A percentile compares a stretch with the other conserved stretches of the same genome.
Evolutionary conservation across 2,888 invertebrate species (phyloP).

Genomic region (Pocota personata): DNA sequence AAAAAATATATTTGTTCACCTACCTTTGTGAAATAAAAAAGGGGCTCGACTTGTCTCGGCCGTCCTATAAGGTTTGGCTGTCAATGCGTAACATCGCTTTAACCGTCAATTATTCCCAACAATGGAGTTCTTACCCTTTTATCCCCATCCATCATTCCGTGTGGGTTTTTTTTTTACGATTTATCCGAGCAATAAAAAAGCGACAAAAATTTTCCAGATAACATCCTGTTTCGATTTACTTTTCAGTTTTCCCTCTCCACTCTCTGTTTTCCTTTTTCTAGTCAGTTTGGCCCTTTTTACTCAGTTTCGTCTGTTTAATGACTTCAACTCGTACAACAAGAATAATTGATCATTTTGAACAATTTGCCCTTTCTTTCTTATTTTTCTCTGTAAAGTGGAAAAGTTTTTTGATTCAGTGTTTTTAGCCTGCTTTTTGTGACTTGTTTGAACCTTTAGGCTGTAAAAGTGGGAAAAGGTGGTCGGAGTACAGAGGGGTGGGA

Average conservation of each 20-base stretch:
- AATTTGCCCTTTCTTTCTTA: slow-evolving; percentile 1
- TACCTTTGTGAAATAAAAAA: background rate
- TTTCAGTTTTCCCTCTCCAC: slow-evolving; percentile 9
- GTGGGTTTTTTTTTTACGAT: slow-evolving; percentile 22
- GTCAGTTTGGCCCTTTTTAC: background rate
- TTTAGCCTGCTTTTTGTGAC: slow-evolving; percentile 31
- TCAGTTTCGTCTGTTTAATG: slow-evolving; percentile 47
- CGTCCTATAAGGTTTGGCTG: slow-evolving; percentile 19
- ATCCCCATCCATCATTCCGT: slow-evolving; percentile 26
- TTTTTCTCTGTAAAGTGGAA: slow-evolving; percentile 29
- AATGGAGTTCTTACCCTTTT: slow-evolving; percentile 46
- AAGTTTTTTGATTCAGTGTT: slow-evolving; percentile 64
- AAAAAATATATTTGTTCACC: background rate
- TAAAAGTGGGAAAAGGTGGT: slow-evolving; percentile 5
- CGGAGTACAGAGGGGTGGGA: background rate
- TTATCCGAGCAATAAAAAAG: slow-evolving; percentile 51
- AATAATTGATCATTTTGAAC: slow-evolving; percentile 69
- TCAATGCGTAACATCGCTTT: slow-evolving; percentile 56
- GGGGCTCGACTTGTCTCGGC: background rate
- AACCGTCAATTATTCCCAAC: slow-evolving; percentile 60
- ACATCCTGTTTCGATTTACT: slow-evolving; percentile 62
- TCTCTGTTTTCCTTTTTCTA: background rate
- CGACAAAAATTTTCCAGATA: slow-evolving; percentile 54
- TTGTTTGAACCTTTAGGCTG: slow-evolving; percentile 44
- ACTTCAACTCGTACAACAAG: slow-evolving; percentile 60